A percentile compares a stretch with the other conserved stretches of the same genome.
These are phyloP conservation scores for Hybos culiciformis DNA, from an alignment of 2,888 invertebrate genomes.

Conservation along the genomic window DNA sequence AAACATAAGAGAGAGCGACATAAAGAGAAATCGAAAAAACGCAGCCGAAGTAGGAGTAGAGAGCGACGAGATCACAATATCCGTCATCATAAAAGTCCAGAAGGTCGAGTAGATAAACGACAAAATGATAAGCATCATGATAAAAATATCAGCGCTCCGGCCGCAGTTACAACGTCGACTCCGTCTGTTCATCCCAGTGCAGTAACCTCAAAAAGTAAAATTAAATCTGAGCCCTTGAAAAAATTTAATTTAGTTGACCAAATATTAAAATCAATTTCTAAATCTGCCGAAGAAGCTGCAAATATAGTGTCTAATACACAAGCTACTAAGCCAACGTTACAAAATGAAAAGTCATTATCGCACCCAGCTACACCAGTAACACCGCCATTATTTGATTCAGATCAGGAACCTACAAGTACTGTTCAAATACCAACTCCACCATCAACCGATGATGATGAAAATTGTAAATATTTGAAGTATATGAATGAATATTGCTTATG, in stretches of 20 bases:
- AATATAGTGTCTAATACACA: conserved; percentile 19
- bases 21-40: conserved; percentile 22
- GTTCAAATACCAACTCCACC: conserved; percentile 50
- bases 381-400: conserved; percentile 39
- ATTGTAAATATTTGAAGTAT: conserved; percentile 24
- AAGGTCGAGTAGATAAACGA: conserved; percentile 13
- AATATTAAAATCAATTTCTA: conserved; percentile 30
- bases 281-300: conserved; percentile 32
- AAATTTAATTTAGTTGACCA: conserved; percentile 31
- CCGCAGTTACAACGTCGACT: background rate
- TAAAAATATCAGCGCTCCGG: background rate
- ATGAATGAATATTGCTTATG: conserved; percentile 22
- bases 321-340: conserved; percentile 7
- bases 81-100: conserved; percentile 24
- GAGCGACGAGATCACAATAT: conserved; percentile 25
- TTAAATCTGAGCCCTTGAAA: conserved; percentile 15
- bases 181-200: background rate
- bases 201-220: conserved; percentile 16
- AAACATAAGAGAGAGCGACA: conserved; percentile 27
- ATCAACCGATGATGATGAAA: conserved; percentile 3
- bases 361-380: conserved; percentile 9
- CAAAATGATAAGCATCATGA: conserved; percentile 10
- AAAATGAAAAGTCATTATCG: conserved; percentile 5
- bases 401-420: conserved; percentile 69
- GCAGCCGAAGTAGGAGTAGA: conserved; percentile 27